A percentile compares a stretch with the other conserved stretches of the same genome.
phyloP scores from a whole-genome alignment of 2,797 vertebrate species.

The Acestrorhynchus altus region DNA sequence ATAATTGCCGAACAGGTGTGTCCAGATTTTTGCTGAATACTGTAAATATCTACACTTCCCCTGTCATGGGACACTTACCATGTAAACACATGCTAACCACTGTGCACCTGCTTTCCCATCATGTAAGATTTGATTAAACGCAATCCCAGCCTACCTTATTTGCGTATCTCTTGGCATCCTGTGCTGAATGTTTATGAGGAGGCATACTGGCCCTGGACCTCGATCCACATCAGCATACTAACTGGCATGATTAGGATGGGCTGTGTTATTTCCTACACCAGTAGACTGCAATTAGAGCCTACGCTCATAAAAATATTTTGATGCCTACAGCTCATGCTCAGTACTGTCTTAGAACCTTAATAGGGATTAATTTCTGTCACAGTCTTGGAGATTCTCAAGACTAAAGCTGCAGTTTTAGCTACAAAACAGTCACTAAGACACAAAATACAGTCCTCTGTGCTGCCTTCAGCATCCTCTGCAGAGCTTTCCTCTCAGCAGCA shows the following conservation, averaged over 20 bases:
- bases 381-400: too few relatives aligned
- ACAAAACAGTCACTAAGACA: too few relatives aligned
- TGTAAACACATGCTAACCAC: background rate
- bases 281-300: background rate
- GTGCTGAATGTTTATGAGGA: conserved; percentile 63
- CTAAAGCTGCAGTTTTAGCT: too few relatives aligned
- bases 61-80: background rate
- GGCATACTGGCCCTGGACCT: conserved; percentile 70
- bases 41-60: background rate
- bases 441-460: too few relatives aligned
- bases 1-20: too few relatives aligned
- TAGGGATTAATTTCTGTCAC: too few relatives aligned
- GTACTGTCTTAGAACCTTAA: background rate
- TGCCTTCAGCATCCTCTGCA: too few relatives aligned
- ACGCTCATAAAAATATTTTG: background rate
- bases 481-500: too few relatives aligned
- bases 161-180: conserved; percentile 63
- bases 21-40: background rate
- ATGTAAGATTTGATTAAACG: conserved; percentile 74
- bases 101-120: conserved; percentile 48
- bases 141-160: conserved; percentile 45
- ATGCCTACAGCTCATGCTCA: background rate
- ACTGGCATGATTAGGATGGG: conserved; percentile 66
- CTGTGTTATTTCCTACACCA: background rate
- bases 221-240: conserved; percentile 86